Evolutionary conservation across 2,113 vertebrate species (phyloP).

Genomic region (Callopanchax toddi): DNA sequence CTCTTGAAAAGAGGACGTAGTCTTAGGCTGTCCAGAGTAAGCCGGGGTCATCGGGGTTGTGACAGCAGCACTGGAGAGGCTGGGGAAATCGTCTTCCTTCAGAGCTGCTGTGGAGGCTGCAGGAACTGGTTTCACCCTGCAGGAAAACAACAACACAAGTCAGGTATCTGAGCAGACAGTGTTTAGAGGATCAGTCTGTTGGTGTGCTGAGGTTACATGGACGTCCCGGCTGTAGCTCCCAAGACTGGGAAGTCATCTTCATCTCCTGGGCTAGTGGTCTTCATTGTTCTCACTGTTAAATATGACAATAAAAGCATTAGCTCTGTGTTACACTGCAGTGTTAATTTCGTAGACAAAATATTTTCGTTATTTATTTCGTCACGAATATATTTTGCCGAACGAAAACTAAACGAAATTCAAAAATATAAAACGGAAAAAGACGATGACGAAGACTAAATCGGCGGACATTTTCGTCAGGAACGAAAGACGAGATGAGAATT

Average conservation of each 20-base stretch:
- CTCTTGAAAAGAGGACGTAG: slow-evolving; percentile 87
- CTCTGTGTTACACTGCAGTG: no score
- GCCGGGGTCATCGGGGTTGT: slow-evolving; percentile 78
- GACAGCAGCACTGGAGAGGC: slow-evolving; percentile 76
- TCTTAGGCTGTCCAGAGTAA: slow-evolving; percentile 79
- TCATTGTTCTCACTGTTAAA: slow-evolving; percentile 66
- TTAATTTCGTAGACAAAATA: no score
- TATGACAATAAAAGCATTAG: not conserved
- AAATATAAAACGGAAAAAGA: no score
- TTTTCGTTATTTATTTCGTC: no score
- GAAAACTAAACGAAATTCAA: no score
- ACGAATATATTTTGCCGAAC: no score
- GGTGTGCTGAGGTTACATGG: slow-evolving; percentile 48
- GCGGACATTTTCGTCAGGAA: no score
- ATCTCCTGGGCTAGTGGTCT: slow-evolving; percentile 70
- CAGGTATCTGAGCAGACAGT: not conserved
- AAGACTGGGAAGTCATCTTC: slow-evolving; percentile 83
- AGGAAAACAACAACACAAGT: slow-evolving; percentile 2
- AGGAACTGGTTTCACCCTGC: slow-evolving; percentile 69
- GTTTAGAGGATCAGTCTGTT: not conserved
- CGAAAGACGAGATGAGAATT: no score
- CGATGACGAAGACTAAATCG: no score
- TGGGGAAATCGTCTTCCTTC: slow-evolving; percentile 96
- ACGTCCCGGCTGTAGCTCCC: slow-evolving; percentile 59
- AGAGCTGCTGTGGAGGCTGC: slow-evolving; percentile 75